A percentile compares a stretch with the other conserved stretches of the same genome.
phyloP scores from a whole-genome alignment of 35 echinoderm and acorn worm genomes.

The Anneissia japonica region DNA sequence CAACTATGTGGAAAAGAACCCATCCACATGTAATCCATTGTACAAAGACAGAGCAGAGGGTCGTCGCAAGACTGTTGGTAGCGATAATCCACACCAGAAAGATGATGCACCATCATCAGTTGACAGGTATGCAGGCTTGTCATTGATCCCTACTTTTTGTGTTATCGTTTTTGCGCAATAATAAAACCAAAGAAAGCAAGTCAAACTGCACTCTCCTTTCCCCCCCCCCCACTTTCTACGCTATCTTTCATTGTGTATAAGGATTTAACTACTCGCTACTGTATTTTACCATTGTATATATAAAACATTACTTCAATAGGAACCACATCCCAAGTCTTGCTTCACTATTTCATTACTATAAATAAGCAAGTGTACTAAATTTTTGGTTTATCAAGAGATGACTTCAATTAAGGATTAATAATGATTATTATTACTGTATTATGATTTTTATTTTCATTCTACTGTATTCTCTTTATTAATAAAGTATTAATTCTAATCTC shows the following conservation, averaged over 20 bases:
- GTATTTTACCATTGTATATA: neutral
- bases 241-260: neutral
- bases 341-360: no score
- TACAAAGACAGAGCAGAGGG: constrained; percentile 77
- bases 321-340: no score
- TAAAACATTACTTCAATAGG: neutral
- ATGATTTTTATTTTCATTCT: no score
- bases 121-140: constrained; percentile 43
- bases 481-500: no score
- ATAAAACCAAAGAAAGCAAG: neutral
- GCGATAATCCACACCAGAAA: constrained; percentile 85
- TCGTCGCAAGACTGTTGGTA: constrained; percentile 62
- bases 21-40: constrained; percentile 14
- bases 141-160: no score
- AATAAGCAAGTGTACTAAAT: no score
- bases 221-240: no score
- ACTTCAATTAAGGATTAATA: no score
- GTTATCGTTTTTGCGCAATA: neutral
- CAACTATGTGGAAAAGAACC: constrained; percentile 41
- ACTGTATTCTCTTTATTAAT: no score
- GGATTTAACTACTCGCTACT: no score
- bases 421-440: no score
- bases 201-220: neutral
- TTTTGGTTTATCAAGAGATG: no score
- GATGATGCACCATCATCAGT: constrained; percentile 85